Evolutionary conservation across 2,797 vertebrate species (phyloP).

Genomic region (Steatocranus sp.): DNA sequence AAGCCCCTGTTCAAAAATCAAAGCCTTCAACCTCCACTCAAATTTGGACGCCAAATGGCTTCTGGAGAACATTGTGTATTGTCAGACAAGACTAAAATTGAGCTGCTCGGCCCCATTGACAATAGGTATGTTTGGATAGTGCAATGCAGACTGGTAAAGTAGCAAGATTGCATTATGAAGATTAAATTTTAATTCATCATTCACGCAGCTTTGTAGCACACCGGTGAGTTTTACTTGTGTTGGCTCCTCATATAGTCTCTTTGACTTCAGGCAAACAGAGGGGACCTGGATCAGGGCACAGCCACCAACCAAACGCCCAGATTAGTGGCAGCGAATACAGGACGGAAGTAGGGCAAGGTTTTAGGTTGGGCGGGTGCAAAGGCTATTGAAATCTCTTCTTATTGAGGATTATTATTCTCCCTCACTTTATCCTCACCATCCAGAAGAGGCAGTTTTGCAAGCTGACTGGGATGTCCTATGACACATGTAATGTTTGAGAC

Average conservation of each 20-base stretch:
- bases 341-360: neutral
- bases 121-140: neutral
- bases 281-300: neutral
- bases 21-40: neutral
- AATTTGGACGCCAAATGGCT: neutral
- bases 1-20: neutral
- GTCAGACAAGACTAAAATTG: neutral
- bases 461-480: neutral
- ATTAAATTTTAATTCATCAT: neutral
- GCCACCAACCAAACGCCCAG: slow-evolving; percentile 13
- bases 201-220: neutral
- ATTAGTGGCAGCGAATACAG: slow-evolving; percentile 64
- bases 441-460: neutral
- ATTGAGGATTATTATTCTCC: slow-evolving; percentile 9
- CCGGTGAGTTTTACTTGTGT: neutral
- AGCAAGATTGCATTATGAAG: neutral
- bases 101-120: neutral
- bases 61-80: neutral
- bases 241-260: neutral
- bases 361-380: neutral
- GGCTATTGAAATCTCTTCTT: slow-evolving; percentile 8
- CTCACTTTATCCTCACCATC: neutral
- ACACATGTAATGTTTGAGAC: neutral
- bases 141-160: neutral
- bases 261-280: slow-evolving; percentile 5